Conservation (phyloP, 2,888 invertebrate genomes). For the Cremastinae sp. region DNA sequence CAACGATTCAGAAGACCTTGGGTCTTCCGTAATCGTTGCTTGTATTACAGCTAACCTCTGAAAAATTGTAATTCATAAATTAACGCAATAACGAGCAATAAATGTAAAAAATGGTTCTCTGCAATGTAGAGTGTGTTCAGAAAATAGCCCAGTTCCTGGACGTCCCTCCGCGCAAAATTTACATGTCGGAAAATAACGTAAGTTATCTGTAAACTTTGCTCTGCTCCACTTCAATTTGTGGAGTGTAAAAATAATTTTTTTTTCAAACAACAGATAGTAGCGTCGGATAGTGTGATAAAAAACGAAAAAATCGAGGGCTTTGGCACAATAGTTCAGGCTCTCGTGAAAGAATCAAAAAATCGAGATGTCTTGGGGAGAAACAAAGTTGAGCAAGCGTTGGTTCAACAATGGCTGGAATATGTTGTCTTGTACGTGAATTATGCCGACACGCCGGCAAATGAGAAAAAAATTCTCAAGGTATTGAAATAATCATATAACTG, state of each 20-base stretch:
- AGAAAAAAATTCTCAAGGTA: constrained; percentile 82
- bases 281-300: constrained; percentile 64
- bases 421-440: constrained; percentile 83
- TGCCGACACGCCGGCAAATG: constrained; percentile 80
- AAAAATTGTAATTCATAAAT: too few relatives aligned
- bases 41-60: too few relatives aligned
- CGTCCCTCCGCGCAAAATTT: constrained; percentile 68
- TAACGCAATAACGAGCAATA: too few relatives aligned
- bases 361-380: constrained; percentile 70
- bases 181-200: constrained; percentile 74
- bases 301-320: constrained; percentile 73
- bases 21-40: too few relatives aligned
- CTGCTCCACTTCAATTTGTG: background rate
- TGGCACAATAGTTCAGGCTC: constrained; percentile 73
- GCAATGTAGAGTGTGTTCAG: constrained; percentile 73
- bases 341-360: constrained; percentile 70
- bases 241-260: constrained; percentile 14
- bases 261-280: constrained; percentile 65
- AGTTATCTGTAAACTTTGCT: constrained; percentile 23
- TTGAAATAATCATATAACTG: constrained; percentile 44
- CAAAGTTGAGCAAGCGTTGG: constrained; percentile 71
- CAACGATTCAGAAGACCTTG: too few relatives aligned
- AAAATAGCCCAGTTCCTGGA: constrained; percentile 74
- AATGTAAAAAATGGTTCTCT: constrained; percentile 73
- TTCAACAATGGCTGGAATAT: constrained; percentile 86